phyloP scores from a whole-genome alignment of 2,797 vertebrate species.

The Ispidina picta region DNA sequence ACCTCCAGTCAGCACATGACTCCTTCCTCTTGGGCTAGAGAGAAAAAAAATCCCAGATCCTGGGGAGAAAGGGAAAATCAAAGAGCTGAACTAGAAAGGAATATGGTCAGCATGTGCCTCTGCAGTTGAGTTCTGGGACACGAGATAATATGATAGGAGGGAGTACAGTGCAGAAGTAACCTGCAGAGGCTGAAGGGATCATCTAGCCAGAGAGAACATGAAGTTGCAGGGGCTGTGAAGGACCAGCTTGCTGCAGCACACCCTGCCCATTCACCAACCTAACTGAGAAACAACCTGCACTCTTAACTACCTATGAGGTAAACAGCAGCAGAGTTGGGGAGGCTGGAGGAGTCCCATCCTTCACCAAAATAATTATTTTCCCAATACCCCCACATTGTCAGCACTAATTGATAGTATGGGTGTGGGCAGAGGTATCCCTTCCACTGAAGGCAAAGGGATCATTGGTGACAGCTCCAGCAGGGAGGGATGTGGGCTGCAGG shows the following conservation, averaged over 20 bases:
- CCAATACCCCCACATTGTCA: not conserved
- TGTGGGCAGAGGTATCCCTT: not conserved
- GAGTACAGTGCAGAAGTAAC: not conserved
- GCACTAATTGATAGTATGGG: accelerated
- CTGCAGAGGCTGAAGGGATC: not conserved
- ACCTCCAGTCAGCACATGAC: not conserved
- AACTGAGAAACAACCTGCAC: not conserved
- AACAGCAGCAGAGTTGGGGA: not conserved
- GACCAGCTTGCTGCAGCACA: not conserved
- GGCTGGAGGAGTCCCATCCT: not conserved
- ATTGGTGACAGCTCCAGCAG: not conserved
- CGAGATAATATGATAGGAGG: accelerated
- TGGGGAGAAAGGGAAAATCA: not conserved
- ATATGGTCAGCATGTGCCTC: accelerated
- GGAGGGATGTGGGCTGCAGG: not conserved
- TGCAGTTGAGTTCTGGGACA: not conserved
- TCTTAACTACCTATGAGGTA: not conserved
- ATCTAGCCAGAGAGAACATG: not conserved
- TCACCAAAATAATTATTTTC: not conserved
- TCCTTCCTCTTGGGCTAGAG: not conserved
- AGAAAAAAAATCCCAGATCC: not conserved
- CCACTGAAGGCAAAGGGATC: not conserved
- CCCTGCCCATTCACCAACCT: not conserved
- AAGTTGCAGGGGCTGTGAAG: not conserved
- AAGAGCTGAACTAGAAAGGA: not conserved